Base-by-base conservation (phyloP, 2,888 invertebrate genomes). In the Mactromeris polynyma region DNA sequence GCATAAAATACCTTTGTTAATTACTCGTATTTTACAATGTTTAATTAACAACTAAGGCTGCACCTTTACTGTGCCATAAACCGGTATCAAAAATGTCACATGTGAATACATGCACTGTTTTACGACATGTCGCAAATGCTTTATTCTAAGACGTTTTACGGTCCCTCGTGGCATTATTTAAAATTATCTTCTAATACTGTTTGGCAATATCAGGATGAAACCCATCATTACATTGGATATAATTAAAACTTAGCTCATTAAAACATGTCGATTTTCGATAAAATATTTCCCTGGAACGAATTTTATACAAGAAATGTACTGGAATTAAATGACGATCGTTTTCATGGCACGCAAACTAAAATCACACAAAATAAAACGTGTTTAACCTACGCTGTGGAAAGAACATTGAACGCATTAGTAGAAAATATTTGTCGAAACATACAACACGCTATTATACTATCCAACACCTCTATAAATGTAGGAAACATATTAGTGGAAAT, bases 171-270 rank as follows among this genome's bases (percentile, higher is more conserved):
- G 73, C 73, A 73, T 73, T 73, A 73, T 73, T 73, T 73, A 73
- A 73, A 73, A 73, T 73, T 73, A 73, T 73, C 73, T 73, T 73
- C 73, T 73, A 73, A 73, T 73, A 73, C 73, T 36, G 73, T 73
- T 73, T 73, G 73, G 73, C 36, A 73, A 73, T 36, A 73, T 33
- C 36, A 21, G 73, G 26, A 73, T 73, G 73, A 33, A 69, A 73
- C 17, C 73, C 19, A 36, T 73, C 73, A 73, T 73, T 73, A 73
- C 33, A 73, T 73, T 73, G 73, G 73, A 73, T 73, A 73, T 73
- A 73, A 73, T 73, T 73, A 73, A 73, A 73, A 73, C 73, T 73
- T 36, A 73, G 73, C 73, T 73, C 73, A 73, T 73, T 73, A 73
- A 73, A 73, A 73, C 73, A 33, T 73, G 73, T 73, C 73, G 73